Conservation (phyloP, 2,113 vertebrate genomes). For the Lepus europaeus region DNA sequence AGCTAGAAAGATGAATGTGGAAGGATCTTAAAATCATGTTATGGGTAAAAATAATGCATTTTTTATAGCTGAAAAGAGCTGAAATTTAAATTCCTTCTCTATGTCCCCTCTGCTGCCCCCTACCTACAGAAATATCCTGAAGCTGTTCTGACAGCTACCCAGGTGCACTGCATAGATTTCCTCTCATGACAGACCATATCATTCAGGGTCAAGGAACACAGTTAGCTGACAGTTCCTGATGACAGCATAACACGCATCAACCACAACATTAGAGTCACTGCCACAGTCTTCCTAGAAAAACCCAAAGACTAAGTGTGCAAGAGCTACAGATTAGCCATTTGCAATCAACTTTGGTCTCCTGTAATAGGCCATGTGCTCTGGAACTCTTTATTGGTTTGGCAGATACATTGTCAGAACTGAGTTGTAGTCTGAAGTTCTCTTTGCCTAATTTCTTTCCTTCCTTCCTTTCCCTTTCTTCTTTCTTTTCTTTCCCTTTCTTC, state of each 20-base stretch:
- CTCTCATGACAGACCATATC: not conserved
- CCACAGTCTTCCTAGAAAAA: not conserved
- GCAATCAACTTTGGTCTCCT: not conserved
- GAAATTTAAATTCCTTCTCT: not conserved
- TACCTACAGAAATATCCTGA: not conserved
- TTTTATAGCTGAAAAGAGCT: not conserved
- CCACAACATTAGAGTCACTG: not conserved
- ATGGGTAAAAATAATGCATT: not conserved
- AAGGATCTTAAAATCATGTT: conserved; percentile 28
- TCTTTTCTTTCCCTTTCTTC: not conserved
- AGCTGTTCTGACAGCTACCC: not conserved
- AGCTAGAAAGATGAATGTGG: conserved; percentile 13
- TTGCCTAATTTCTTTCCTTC: not conserved
- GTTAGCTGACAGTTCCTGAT: not conserved
- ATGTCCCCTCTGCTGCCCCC: not conserved
- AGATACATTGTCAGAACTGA: not conserved
- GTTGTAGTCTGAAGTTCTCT: not conserved
- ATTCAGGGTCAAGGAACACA: not conserved
- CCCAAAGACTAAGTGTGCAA: not conserved
- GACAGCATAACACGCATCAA: not conserved
- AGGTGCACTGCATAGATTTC: not conserved
- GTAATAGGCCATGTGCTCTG: too few relatives aligned
- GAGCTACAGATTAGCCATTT: not conserved
- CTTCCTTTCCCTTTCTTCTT: too few relatives aligned
- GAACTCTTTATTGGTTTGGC: not conserved